Evolutionary conservation across 2,888 invertebrate species (phyloP), one percentile per base, ranked within the genome.

Genomic region (Pristionchus entomophagus): DNA sequence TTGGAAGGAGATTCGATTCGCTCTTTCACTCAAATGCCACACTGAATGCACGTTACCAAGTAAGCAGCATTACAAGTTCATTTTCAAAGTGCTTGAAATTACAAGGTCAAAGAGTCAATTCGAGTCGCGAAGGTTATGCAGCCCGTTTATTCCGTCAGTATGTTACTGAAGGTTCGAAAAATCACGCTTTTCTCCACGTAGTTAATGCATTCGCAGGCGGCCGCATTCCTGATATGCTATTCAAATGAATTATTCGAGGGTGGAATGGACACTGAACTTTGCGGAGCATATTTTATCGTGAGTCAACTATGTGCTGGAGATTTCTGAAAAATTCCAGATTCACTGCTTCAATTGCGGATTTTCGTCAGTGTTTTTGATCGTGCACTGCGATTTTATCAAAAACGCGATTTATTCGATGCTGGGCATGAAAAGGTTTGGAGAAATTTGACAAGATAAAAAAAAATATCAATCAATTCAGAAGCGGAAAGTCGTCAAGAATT

Each of bases 331-430:
- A 8, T n/a, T 45, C 2, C 45, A 73, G 73, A 45, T 73, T 73
- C 73, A 73, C 45, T 45, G 73, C 73, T 73, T 73, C 41, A 73
- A 73, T 19, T 73, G 73, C 45, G 73, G 41, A 22, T 73, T 73
- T 41, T 73, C 73, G n/a, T 19, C 73, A 26, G 41, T 26, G 2
- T 73, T 73, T 2, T 32, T 73, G 12, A 73, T 73, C 4, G 41
- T 73, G n/a, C 38, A 73, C 26, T 41, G 41, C 14, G 73, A 73
- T 73, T 41, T n/a, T n/a, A 35, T 73, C 1, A 41, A 26, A 41
- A 45, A 17, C n/a, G 41, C 12, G 8, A 26, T 73, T 2, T 2
- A 17, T 0, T 14, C 73, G 6, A n/a, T 45, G 26, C 26, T 73
- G 8, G 45, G 73, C 8, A 6, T n/a, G 19, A 12, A 10, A 6